Percentiles rank a stretch among this genome's conserved stretches.
Conservation (phyloP, 2,888 invertebrate species). For the Andricus curvator region DNA sequence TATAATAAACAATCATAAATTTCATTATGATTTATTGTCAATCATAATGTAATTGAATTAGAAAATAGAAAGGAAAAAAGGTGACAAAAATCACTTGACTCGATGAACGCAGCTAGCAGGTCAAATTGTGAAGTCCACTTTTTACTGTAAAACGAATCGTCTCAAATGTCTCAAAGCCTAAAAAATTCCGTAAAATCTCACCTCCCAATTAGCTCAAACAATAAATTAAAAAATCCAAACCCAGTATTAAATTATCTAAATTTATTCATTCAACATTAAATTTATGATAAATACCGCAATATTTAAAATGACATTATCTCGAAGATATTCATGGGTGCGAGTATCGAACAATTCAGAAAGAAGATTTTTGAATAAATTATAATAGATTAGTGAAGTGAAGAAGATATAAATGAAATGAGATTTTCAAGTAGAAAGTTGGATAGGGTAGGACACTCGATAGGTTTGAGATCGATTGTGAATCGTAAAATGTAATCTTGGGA, state of each 20-base stretch:
- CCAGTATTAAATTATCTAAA: not conserved
- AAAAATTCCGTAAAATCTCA: not conserved
- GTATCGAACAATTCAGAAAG: constrained; percentile 20
- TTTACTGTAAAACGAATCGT: no score
- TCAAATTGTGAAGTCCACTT: no score
- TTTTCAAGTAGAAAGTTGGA: not conserved
- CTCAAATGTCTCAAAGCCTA: no score
- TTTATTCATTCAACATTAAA: not conserved
- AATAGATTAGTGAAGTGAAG: constrained; percentile 9
- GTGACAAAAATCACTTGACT: no score
- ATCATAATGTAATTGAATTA: no score
- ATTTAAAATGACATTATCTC: constrained; percentile 6
- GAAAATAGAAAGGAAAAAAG: no score
- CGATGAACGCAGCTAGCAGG: no score
- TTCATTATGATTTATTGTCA: no score
- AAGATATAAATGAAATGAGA: not conserved
- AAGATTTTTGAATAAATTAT: constrained; percentile 20
- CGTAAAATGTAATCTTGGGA: not conserved
- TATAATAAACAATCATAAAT: no score
- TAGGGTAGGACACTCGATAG: not conserved
- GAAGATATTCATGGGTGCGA: constrained; percentile 6
- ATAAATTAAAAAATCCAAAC: not conserved
- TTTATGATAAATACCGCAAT: not conserved
- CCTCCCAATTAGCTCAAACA: not conserved
- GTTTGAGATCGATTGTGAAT: not conserved